Evolutionary conservation across 2,888 invertebrate species (phyloP), one percentile per base, ranked within the genome.

Genomic region (Seira ritae): DNA sequence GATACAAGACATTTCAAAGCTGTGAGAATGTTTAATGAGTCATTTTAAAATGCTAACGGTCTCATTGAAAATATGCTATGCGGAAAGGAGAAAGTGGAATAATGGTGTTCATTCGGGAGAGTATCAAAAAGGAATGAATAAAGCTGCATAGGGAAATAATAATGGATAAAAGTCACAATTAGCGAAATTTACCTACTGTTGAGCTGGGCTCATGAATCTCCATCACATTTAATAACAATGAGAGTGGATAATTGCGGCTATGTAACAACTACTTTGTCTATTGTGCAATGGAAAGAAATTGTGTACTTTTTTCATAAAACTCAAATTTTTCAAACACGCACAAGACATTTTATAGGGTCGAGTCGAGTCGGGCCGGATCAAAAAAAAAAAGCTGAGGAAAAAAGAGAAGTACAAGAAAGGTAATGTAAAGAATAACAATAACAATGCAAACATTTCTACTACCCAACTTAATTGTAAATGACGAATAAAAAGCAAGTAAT

Each of bases 341-440:
- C 46, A 70, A 15, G 17, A 23, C 31, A 55, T 20, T 50, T 31
- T 15, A 65, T 8, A 46, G 12, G 12, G 46, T 22, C 19, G 68
- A 24, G 74, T 66, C 74, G 74, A 19, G 74, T 66, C 74, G 74
- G 74, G 22, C 22, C 22, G 24, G 73, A 73, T 73, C 73, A 73
- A 73, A 73, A 50, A 73, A 73, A 73, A 50, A 50, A 15, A 15
- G 6, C 50, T 12, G 1, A 50, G 12, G 15, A 15, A 50, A 8
- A 50, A 50, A n/a, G 50, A 31, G 31, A 31, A 31, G 31, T 31
- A 31, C 15, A 50, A 50, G 50, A 50, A 50, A 50, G 50, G 50
- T 50, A 50, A 50, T 31, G 50, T 50, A 50, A 50, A 50, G 50
- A 50, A 50, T 50, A 50, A 50, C 15, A 50, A 50, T 50, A 50